Conservation (phyloP, 2,797 vertebrate genomes). For the Silurus aristotelis region DNA sequence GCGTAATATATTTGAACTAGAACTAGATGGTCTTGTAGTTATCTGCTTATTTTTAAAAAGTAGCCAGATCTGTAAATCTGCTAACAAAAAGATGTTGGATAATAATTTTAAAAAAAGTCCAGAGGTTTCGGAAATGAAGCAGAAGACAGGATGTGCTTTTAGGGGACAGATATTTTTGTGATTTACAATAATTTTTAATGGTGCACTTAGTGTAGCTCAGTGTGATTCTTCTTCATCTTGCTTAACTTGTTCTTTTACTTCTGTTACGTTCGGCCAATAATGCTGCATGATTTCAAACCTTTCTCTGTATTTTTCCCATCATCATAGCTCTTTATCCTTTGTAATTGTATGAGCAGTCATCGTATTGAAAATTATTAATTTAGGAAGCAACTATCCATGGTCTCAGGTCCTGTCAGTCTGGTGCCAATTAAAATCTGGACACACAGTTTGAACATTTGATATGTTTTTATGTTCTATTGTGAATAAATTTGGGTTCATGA, state of each 20-base stretch:
- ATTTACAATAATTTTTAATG: slow-evolving; percentile 29
- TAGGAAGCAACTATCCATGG: slow-evolving; percentile 47
- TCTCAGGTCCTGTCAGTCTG: background rate
- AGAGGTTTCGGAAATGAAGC: background rate
- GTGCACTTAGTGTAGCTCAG: slow-evolving; percentile 6
- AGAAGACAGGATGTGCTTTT: slow-evolving; percentile 2
- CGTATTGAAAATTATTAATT: slow-evolving; percentile 62
- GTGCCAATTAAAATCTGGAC: background rate
- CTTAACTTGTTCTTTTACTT: background rate
- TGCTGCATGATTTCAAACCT: background rate
- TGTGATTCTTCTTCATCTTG: background rate
- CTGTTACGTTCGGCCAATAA: background rate
- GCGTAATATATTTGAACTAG: background rate
- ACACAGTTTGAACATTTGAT: too few relatives aligned
- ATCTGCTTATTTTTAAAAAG: background rate
- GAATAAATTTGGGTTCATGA: too few relatives aligned
- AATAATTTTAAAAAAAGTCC: background rate
- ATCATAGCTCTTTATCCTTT: slow-evolving; percentile 23
- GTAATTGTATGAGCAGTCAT: slow-evolving; percentile 67
- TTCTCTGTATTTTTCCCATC: background rate
- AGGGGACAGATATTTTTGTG: background rate
- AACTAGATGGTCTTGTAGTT: background rate
- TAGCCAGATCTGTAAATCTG: background rate
- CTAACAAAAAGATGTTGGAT: background rate
- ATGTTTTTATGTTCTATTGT: too few relatives aligned